Base-by-base conservation (phyloP, 2,888 invertebrate genomes). In the Pyrrhosoma nymphula region DNA sequence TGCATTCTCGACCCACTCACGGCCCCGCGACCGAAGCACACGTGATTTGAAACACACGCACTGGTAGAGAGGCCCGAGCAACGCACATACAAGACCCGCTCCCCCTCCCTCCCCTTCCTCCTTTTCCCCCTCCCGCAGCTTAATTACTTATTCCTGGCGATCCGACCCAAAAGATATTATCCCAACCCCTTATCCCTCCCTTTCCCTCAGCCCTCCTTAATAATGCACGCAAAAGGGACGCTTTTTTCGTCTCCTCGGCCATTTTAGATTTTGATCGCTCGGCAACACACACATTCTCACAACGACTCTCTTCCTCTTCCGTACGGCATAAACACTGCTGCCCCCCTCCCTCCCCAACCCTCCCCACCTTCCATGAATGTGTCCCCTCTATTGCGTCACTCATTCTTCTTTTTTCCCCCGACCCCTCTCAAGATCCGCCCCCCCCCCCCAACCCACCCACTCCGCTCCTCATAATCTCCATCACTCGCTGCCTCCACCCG, bases 151-250 rank as follows among this genome's bases (percentile, higher is more conserved):
- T 91, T 91, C 91, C 23, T 26, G 63, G 63, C 91, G 30, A 91
- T 91, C 91, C 91, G 60, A 56, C 91, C 91, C 91, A 63, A 91
- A 91, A 91, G 91, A 63, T 60, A 91, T 69, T 26, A 10, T 26
- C n/a, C 69, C 69, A 26, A 10, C 6, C 60, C 20, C 16, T 12
- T 20, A 1, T 20, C 60, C 60, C 60, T 20, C 60, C 60, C 16
- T 20, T 20, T 2, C 60, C 60, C 60, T 20, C 60, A 14, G 18
- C 60, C 63, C 60, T 39, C 39, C 91, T 91, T 63, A 63, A 56
- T 91, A 91, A 91, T 91, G 91, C 91, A 91, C 91, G 91, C 91
- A 91, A 91, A 91, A 91, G 91, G 91, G 63, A 26, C 23, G 69
- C 69, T 63, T 91, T 91, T 35, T 63, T 35, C n/a, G 60, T 91